Evolutionary conservation across 2,888 invertebrate genomes (phyloP), one percentile per base, ranked within the genome.

Genomic region (Diachrysia chrysitis): DNA sequence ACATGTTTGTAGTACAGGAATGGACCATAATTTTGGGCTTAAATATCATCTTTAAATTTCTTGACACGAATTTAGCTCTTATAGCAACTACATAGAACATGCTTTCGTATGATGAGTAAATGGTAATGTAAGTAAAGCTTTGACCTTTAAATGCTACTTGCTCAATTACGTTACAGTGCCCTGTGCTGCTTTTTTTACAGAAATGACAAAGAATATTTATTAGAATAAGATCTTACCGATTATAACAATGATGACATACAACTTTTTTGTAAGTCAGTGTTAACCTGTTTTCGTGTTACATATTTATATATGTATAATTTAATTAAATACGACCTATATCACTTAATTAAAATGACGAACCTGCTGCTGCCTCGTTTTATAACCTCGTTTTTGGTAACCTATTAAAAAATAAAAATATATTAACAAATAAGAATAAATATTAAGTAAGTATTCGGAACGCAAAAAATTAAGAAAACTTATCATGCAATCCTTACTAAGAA

Each of bases 141-240:
- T 62, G 81, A 83, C 85, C 80, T 86, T 85, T 87, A 85, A 87
- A 87, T 83, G 84, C 79, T 85, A 83, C 80, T 86, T 85, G 85
- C 63, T 73, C 76, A 66, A 78, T 83, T 78, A 59, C 42, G 76
- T 82, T 85, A 68, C 74, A 73, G 66, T 81, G 78, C 69, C 74
- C 71, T 73, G 61, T 72, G 62, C n/a, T n/a, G 73, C 73, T 69
- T 60, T 58, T 56, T 51, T 51, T 65, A 55, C 17, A 17, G 32
- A 12, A 16, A 17, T n/a, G 2, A n/a, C 5, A 53, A 29, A 72
- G 57, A 53, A 42, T 46, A 3, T 23, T 48, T 29, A 63, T 61
- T 73, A 77, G 73, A 62, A 66, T 48, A 37, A 53, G n/a, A 63
- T 29, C 16, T 35, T 19, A 17, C n/a, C 12, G 23, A n/a, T n/a